Evolutionary conservation across 2,797 vertebrate species (phyloP), one percentile per base, ranked within the genome.

Genomic region (Neosilurus hyrtlii): DNA sequence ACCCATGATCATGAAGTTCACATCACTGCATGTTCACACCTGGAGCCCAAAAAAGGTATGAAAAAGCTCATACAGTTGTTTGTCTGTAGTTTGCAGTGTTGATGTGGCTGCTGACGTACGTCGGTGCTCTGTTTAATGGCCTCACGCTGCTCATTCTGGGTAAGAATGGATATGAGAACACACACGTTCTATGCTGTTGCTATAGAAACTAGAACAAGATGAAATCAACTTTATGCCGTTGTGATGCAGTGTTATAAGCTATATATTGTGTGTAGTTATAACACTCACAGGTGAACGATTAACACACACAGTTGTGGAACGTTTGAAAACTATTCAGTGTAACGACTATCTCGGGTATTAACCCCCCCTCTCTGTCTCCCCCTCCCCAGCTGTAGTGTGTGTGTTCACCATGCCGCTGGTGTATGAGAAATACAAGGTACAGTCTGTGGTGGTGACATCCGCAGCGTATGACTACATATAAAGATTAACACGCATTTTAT

Each of bases 91-190:
- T 99, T 93, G 97, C 98, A 90, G 98, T 99, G 88, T 94, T 99
- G 92, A 99, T 99, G 97, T 99, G 98, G 98, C 94, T 99, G 89
- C 94, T 99, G 95, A 99, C 98, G 83, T 98, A 99, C 0, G 97
- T 99, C 85, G 98, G 98, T n/a, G 98, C 98, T 49, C 96, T 99
- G 90, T 99, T 99, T 95, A 99, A 99, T 26, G 98, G 98, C 90
- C 94, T 99, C 93, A 99, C 98, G 83, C 96, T 99, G 90, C 95
- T 99, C 90, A 98, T 99, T 89, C 94, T 99, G 93, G 97, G 98
- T 99, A 94, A 97, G 94, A 82, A 86, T 24, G 35, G 37, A 26
- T 6, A 30, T 80, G 24, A 79, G 61, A 52, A 18, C 51, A 20
- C 35, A 70, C 26, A 56, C 67, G 2, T 24, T 72, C 49, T 9